Evolutionary conservation across 2,797 vertebrate genomes (phyloP).

Genomic region (Sarcophilus harrisii): DNA sequence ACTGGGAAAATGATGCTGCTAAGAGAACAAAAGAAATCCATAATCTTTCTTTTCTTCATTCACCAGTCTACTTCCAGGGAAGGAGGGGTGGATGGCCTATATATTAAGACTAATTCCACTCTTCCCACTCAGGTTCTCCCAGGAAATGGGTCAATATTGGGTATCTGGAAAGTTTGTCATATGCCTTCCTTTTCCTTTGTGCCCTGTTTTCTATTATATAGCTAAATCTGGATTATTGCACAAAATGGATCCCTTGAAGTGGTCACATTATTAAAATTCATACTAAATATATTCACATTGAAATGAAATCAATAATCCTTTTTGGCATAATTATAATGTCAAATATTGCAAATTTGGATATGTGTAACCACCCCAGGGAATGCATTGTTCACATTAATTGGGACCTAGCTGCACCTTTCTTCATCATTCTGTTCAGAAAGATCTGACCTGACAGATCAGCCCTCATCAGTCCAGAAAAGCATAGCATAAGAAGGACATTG

Average conservation of each 20-base stretch:
- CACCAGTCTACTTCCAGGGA: not conserved
- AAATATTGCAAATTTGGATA: not conserved
- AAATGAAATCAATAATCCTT: not conserved
- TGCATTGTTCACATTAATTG: not conserved
- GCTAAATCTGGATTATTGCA: not conserved
- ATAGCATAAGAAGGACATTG: not conserved
- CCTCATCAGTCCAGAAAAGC: not conserved
- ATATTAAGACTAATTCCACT: not conserved
- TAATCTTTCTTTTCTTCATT: not conserved
- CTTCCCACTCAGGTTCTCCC: not conserved
- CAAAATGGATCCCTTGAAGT: not conserved
- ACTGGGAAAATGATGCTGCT: too few species aligned
- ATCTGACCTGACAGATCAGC: not conserved
- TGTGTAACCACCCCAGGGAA: not conserved
- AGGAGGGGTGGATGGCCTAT: not conserved
- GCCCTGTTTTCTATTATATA: not conserved
- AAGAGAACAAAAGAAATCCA: not conserved
- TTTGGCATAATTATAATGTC: not conserved
- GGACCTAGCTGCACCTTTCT: not conserved
- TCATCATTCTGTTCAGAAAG: not conserved
- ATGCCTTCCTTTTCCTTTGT: conserved; percentile 24
- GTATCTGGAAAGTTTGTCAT: conserved; percentile 27
- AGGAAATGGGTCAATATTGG: not conserved
- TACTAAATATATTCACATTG: not conserved
- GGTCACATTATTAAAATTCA: not conserved